Evolutionary conservation across 2,797 vertebrate species (phyloP).

Genomic region (Girardinus metallicus): DNA sequence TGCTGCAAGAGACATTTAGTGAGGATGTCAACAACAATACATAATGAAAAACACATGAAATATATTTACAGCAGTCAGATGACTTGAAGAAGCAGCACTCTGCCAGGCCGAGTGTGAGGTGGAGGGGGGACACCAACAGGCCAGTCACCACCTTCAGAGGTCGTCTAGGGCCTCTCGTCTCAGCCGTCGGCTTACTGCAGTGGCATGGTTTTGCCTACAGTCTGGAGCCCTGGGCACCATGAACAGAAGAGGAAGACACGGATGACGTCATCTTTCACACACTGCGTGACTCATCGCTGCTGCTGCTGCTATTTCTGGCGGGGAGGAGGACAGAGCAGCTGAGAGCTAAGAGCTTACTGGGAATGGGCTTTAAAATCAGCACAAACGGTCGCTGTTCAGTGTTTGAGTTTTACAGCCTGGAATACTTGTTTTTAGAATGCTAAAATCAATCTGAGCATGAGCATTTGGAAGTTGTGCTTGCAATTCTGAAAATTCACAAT

Average conservation of each 20-base stretch:
- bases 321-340: constrained; percentile 57
- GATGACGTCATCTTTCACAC: constrained; percentile 76
- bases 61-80: constrained; percentile 64
- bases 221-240: constrained; percentile 69
- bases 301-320: constrained; percentile 53
- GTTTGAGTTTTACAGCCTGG: constrained; percentile 2
- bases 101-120: constrained; percentile 48
- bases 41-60: constrained; percentile 11
- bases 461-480: background rate
- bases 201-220: constrained; percentile 74
- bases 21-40: constrained; percentile 8
- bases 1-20: constrained; percentile 1
- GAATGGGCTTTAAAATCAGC: constrained; percentile 29
- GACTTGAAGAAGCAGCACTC: constrained; percentile 52
- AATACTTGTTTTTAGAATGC: constrained; percentile 3
- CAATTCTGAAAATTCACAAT: background rate
- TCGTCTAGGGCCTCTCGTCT: constrained; percentile 65
- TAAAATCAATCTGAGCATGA: background rate
- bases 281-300: constrained; percentile 79
- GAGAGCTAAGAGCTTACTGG: constrained; percentile 36
- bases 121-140: constrained; percentile 58
- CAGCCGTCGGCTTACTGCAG: constrained; percentile 70
- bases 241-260: constrained; percentile 75
- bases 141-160: constrained; percentile 64
- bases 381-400: constrained; percentile 1